Evolutionary conservation across 2,797 vertebrate genomes (phyloP).

Genomic region (Liasis olivaceus): DNA sequence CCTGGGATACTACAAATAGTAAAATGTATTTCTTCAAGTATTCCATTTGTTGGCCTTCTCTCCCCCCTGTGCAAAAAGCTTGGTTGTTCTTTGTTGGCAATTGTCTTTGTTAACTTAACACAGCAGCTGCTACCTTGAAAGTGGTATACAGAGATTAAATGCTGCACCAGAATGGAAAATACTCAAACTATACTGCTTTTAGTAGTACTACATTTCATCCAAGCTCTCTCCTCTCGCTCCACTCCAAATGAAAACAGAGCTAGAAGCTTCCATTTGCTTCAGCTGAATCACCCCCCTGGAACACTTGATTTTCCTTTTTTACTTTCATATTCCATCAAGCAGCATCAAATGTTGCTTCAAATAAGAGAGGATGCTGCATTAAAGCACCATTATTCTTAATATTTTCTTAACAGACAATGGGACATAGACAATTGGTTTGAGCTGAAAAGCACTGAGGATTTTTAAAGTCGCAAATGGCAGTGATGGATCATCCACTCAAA

Average conservation of each 20-base stretch:
- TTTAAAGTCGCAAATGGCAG: not conserved
- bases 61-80: not conserved
- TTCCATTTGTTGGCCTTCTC: not conserved
- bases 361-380: constrained; percentile 55
- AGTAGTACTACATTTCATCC: constrained; percentile 46
- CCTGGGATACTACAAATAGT: not conserved
- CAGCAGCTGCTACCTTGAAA: constrained; percentile 52
- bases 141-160: constrained; percentile 49
- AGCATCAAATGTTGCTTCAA: constrained; percentile 43
- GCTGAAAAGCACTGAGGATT: constrained; percentile 37
- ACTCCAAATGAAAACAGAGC: constrained; percentile 60
- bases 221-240: not conserved
- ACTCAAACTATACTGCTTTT: constrained; percentile 53
- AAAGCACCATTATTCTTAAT: constrained; percentile 50
- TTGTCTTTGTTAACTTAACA: constrained; percentile 54
- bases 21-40: not conserved
- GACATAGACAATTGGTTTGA: constrained; percentile 24
- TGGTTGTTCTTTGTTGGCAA: constrained; percentile 29
- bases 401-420: constrained; percentile 54
- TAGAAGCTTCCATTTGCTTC: constrained; percentile 58
- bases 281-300: constrained; percentile 43
- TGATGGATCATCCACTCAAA: constrained; percentile 4
- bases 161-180: constrained; percentile 19
- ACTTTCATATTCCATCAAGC: constrained; percentile 64
- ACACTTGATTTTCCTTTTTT: constrained; percentile 49